Conservation (phyloP, 2,113 vertebrate genomes). For the Hemiprocne comata region DNA sequence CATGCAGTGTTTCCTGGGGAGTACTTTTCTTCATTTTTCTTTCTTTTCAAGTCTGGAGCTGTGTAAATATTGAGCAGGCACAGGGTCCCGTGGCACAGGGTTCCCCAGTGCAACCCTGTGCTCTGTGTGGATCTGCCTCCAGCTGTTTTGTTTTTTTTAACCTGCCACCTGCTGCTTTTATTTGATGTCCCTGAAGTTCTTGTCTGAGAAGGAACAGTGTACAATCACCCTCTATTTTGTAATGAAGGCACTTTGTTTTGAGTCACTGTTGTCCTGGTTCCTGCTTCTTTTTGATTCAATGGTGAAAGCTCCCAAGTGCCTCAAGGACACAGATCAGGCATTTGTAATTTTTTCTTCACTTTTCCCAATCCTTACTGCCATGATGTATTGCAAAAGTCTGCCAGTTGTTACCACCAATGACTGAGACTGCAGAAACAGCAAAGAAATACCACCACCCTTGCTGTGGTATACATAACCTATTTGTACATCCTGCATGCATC, state of each 20-base stretch:
- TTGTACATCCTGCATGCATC: background rate
- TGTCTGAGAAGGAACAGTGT: background rate
- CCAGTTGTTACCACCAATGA: background rate
- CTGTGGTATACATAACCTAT: background rate
- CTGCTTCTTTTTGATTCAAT: background rate
- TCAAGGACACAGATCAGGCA: background rate
- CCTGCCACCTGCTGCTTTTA: conserved; percentile 37
- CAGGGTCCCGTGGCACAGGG: background rate
- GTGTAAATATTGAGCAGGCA: background rate
- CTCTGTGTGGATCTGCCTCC: background rate
- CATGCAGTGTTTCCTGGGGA: background rate
- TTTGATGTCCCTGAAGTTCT: conserved; percentile 22
- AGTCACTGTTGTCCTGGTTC: background rate
- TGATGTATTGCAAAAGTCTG: background rate
- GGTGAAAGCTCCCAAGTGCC: background rate
- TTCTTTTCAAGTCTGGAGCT: background rate
- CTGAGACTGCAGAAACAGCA: background rate
- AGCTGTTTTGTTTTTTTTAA: conserved; percentile 33
- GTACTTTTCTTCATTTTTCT: background rate
- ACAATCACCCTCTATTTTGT: background rate
- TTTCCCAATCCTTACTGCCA: background rate
- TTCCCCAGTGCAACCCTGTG: background rate
- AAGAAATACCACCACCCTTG: background rate
- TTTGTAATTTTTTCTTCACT: background rate
- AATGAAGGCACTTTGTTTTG: background rate